Base-by-base conservation (phyloP, 1,140 invertebrate species). In the Bradynema listronoti region DNA sequence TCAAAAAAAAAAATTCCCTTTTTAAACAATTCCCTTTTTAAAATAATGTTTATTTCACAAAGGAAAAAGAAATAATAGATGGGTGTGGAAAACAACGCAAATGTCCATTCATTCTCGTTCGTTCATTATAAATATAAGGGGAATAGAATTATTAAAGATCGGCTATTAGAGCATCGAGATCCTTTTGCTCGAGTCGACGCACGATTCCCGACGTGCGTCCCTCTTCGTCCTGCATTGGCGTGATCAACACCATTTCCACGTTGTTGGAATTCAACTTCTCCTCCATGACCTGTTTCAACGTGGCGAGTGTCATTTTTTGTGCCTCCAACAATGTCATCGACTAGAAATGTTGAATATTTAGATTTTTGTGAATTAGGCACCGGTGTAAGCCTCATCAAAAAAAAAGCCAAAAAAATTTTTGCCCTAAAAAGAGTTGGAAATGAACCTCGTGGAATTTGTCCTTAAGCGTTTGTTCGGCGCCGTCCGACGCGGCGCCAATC, bases 271-370 rank as follows among this genome's bases (percentile, higher is more conserved):
- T 96, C 0, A 99, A 80, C 81, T 97, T 98, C 80, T 99, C 95
- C 79, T 99, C 95, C 95, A 99, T 99, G 0, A 99, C 93, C 83
- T 98, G 93, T 78, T 99, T 99, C 1, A 99, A 80, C 74, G 97
- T 98, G 6, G 87, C 91, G 14, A 99, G 80, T 1, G 90, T 87
- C 33, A 88, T 79, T 74, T 91, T 92, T 54, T 90, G 86, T 14
- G 93, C 94, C 82, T 97, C 92, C 61, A 89, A 86, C n/a, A 99
- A 79, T 0, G 88, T 92, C 87, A 99, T 91, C 9, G 89, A 88
- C 87, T 96, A 83, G 19, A 86, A 82, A 71, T 75, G 63, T 63
- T 19, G 19, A 19, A 22, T 66, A 25, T 29, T 0, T 7, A 0
- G 27, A 29, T 58, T 4, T 34, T n/a, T n/a, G n/a, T n/a, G n/a